Base-by-base conservation (phyloP, 2,888 invertebrate species). In the Phoronis australis region DNA sequence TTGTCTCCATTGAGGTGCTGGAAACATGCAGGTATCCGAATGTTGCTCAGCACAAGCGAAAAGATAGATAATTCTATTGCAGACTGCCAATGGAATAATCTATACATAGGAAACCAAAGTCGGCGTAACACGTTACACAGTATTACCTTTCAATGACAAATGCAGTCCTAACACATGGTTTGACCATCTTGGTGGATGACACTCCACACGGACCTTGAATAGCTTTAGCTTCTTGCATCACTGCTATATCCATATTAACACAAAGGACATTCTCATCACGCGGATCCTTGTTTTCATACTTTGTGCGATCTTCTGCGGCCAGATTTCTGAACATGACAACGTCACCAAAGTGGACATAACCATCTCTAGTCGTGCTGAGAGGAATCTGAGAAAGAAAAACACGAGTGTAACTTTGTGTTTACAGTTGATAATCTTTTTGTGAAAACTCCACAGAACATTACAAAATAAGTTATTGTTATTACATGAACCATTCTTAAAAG, bases 301-400 rank as follows among this genome's bases (percentile, higher is more conserved):
- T 55, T 4, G 63, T 65, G 38, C 59, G 56, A 41, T 68, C 65
- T 25, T 46, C 41, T 3, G 62, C 61, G 15, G 55, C 69, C 2
- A 62, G 62, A 50, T 72, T 73, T 22, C 61, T 45, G 24, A 74
- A 38, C 55, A 60, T 65, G 4, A 75, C 64, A 5, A 57, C 58
- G 52, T 75, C 72, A 15, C 73, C 75, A 59, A 69, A 71, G 55
- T 73, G 73, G 15, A 75, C 64, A 47, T 51, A 57, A 1, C 68
- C 68, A 61, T 74, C 73, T 47, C 66, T 55, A 3, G 68, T 63
- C 25, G 71, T 63, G 51, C 65, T 68, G 24, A 71, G 52, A n/a
- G 62, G 54, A 26, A 63, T 50, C 70, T 71, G 53, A 4, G 55
- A 54, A 12, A 15, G 12, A 42, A 48, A 22, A 1, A 27, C n/a